Base-by-base conservation (phyloP, 2,113 vertebrate genomes). In the Zapus hudsonius region DNA sequence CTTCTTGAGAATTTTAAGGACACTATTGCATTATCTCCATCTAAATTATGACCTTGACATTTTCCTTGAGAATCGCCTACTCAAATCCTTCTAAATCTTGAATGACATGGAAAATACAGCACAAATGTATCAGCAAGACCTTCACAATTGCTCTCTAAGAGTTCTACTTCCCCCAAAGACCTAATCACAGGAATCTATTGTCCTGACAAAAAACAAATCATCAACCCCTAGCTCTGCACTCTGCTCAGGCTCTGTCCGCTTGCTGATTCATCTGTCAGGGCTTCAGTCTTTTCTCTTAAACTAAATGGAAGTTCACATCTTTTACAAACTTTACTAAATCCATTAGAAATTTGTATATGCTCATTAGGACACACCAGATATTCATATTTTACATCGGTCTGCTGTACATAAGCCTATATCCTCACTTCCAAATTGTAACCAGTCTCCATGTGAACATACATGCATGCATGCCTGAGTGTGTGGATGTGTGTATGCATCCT, bases 11-110 rank as follows among this genome's bases (percentile, higher is more conserved):
- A 76, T 93, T 80, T 78, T 22, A 87, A 84, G 73, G 44, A 78
- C 87, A 59, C 27, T 27, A 76, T 78, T 76, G 44, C 20, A 80
- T 17, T 67, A 44, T 72, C 93, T 78, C 44, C 55, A 73, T 64
- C 33, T 91, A 93, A 91, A 79, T 75, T 69, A 83, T 9, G 38
- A 82, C 36, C 52, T 93, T 42, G 66, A 59, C 72, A 87, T 93
- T 83, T 75, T 84, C 66, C 57, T 25, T 2, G 66, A 84, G 42
- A 64, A 59, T 61, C 22, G 61, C 67, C 40, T 67, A 16, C 17
- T 76, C 47, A 61, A 40, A 66, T 42, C n/a, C 9, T 23, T 87
- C 40, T 38, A 22, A 36, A 55, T 42, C 44, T 25, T 52, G 20
- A 1, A 0, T 40, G 38, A 15, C 76, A 72, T 81, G 17, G 44